phyloP scores from a whole-genome alignment of 2,113 vertebrate genomes.

The Zeus faber region DNA sequence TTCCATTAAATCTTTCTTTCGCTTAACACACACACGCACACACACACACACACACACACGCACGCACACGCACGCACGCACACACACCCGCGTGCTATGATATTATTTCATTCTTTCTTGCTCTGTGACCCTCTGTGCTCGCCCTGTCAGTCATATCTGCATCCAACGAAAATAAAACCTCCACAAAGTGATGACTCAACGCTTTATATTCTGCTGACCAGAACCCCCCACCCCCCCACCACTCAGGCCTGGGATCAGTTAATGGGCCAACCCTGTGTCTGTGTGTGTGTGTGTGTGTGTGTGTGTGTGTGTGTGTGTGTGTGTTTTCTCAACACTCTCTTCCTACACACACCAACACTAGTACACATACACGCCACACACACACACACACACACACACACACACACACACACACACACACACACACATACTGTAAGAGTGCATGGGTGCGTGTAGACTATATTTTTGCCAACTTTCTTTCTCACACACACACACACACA shows the following conservation, averaged over 20 bases:
- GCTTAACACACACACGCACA: neutral
- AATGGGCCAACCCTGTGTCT: slow-evolving; percentile 40
- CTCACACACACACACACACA: neutral
- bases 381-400: neutral
- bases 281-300: slow-evolving; percentile 18
- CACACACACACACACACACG: slow-evolving; percentile 1
- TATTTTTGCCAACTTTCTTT: no score
- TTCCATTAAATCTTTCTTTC: neutral
- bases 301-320: slow-evolving; percentile 1
- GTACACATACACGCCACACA: neutral
- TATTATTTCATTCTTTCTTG: slow-evolving; percentile 48
- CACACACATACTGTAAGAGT: neutral
- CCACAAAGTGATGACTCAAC: slow-evolving; percentile 51
- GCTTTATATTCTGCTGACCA: slow-evolving; percentile 68
- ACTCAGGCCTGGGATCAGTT: slow-evolving; percentile 54
- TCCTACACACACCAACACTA: neutral
- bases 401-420: neutral
- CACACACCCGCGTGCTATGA: slow-evolving; percentile 28
- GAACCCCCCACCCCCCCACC: slow-evolving; percentile 39
- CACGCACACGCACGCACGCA: neutral
- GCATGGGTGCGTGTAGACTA: neutral
- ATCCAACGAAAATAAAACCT: slow-evolving; percentile 58
- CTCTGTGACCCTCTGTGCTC: slow-evolving; percentile 50
- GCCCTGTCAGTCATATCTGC: slow-evolving; percentile 65
- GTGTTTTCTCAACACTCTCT: neutral